Evolutionary conservation across 2,113 vertebrate genomes (phyloP).

Genomic region (Seriola rivoliana): DNA sequence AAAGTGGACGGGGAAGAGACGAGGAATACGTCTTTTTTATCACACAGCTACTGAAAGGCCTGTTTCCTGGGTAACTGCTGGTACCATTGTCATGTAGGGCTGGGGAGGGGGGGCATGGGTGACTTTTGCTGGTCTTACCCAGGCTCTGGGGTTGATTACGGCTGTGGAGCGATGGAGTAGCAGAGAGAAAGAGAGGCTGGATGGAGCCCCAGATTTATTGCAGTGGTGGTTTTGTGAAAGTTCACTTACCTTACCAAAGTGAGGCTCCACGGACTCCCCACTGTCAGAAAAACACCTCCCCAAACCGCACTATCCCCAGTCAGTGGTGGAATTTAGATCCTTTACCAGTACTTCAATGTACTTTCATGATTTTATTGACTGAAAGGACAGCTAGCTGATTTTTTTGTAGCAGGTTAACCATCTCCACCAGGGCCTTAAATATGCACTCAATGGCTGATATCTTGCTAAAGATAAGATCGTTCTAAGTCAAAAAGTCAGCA

Average conservation of each 20-base stretch:
- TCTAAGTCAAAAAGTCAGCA: no score
- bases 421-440: no score
- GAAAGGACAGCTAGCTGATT: no score
- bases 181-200: conserved; percentile 45
- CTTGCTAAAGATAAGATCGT: no score
- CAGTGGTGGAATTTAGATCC: no score
- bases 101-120: not conserved
- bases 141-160: conserved; percentile 45
- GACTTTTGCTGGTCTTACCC: conserved; percentile 47
- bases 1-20: conserved; percentile 48
- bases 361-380: no score
- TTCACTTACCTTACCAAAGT: conserved; percentile 48
- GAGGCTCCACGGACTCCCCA: conserved; percentile 4
- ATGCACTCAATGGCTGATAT: no score
- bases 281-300: not conserved
- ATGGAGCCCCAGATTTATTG: conserved; percentile 80
- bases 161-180: conserved; percentile 37
- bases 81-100: conserved; percentile 77
- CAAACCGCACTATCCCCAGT: not conserved
- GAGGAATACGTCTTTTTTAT: conserved; percentile 86
- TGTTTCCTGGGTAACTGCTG: conserved; percentile 78
- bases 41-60: conserved; percentile 81
- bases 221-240: conserved; percentile 57
- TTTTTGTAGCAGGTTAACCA: no score
- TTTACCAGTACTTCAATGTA: no score